Evolutionary conservation across 1,140 invertebrate genomes (phyloP), one percentile per base, ranked within the genome.

Genomic region (Melipona quadrifasciata): DNA sequence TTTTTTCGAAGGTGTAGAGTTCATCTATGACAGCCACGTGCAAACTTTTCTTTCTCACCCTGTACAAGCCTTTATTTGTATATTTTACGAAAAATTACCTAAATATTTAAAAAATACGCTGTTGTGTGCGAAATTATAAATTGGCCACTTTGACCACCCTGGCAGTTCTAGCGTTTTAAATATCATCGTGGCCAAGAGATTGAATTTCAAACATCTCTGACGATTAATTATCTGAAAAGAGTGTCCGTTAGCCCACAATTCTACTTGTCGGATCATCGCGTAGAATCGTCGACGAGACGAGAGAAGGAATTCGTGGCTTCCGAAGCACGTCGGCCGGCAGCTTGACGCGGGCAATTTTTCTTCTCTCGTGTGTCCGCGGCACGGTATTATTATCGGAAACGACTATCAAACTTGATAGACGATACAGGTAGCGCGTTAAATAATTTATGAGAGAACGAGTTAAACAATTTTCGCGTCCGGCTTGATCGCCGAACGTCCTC

Each of bases 381-480:
- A 55, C 47, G 74, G 72, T 53, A 47, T 84, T 77, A 88, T 89
- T 86, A 89, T 84, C 80, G 70, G 77, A 58, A 73, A 71, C 74
- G 70, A 67, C 64, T 78, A 89, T 89, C 84, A 80, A 89, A 84
- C 24, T 83, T 89, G 88, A 89, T 89, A 74, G 84, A 89, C 81
- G 87, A 84, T 72, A 81, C 73, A 57, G 61, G 67, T 65, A 65
- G 84, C 84, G 68, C 71, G 80, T 80, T 90, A 85, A 89, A 90
- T 90, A 90, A 90, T 90, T 90, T 84, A 90, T 89, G 88, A 89
- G 70, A 57, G 79, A 80, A 78, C 88, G 74, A 72, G 82, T 89
- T 90, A 87, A 90, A 90, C 87, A 90, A 90, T 90, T 89, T 90
- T 82, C 88, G 80, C 75, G 87, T 90, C 88, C 84, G 84, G 80